Conservation (phyloP, 2,888 invertebrate genomes). For the Seladonia tumulorum region DNA sequence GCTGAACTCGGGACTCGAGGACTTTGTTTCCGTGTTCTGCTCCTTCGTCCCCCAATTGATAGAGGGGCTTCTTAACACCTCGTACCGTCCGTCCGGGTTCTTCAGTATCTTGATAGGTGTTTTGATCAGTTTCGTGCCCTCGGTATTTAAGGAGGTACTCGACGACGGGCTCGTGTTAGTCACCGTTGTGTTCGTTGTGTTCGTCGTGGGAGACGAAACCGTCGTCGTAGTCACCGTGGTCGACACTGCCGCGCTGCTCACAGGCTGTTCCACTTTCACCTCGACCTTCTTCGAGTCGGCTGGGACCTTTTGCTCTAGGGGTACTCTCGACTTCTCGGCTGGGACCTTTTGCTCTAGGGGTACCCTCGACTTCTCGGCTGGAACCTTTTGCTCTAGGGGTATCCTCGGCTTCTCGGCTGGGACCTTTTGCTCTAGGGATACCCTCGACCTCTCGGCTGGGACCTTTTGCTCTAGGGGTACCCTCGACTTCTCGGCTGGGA, state of each 20-base stretch:
- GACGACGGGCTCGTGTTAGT: constrained; percentile 24
- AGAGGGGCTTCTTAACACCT: constrained; percentile 71
- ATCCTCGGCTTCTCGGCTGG: too few species aligned
- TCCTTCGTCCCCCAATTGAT: constrained; percentile 42
- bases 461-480: too few species aligned
- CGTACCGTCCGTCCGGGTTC: constrained; percentile 78
- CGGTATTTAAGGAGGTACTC: constrained; percentile 13
- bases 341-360: too few species aligned
- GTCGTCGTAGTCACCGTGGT: constrained; percentile 28
- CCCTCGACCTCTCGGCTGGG: too few species aligned
- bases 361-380: too few species aligned
- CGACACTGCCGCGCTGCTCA: constrained; percentile 6
- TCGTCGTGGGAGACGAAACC: constrained; percentile 10
- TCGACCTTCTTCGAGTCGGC: background rate
- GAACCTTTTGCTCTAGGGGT: too few species aligned
- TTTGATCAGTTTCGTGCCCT: constrained; percentile 71
- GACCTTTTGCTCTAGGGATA: too few species aligned
- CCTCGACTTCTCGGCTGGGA: background rate
- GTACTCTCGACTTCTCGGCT: constrained; percentile 7
- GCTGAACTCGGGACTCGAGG: constrained; percentile 76
- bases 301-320: background rate
- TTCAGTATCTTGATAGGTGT: constrained; percentile 80
- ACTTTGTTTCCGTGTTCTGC: constrained; percentile 59
- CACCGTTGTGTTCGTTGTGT: constrained; percentile 1
- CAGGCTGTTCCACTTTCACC: constrained; percentile 11